Evolutionary conservation across 2,113 vertebrate species (phyloP).

Genomic region (Dipodomys ordii): DNA sequence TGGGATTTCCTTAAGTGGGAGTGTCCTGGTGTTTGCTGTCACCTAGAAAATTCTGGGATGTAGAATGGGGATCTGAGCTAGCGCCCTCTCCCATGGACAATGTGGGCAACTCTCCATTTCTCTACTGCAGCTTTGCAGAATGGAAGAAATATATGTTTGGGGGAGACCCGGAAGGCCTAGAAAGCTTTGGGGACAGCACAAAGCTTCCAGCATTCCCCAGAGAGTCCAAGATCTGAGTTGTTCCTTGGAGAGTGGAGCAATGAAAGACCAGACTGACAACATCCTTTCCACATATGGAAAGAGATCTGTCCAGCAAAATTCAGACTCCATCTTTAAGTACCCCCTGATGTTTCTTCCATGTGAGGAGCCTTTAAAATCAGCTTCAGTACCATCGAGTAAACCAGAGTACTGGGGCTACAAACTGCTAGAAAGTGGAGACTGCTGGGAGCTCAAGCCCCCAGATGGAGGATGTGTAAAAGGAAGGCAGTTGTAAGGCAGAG

Average conservation of each 20-base stretch:
- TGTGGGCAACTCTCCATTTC: background rate
- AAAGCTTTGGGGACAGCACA: background rate
- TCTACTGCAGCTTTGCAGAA: background rate
- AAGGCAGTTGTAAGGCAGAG: background rate
- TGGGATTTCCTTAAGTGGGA: background rate
- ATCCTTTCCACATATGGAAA: background rate
- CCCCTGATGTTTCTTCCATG: background rate
- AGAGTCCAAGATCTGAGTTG: background rate
- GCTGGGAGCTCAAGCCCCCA: background rate
- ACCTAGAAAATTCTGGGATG: background rate
- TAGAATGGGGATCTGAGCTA: background rate
- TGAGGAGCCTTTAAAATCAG: background rate
- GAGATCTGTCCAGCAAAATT: background rate
- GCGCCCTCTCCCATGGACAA: background rate
- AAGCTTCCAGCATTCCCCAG: background rate
- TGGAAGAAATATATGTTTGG: background rate
- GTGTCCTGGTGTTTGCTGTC: background rate
- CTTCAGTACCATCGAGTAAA: background rate
- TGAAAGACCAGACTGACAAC: background rate
- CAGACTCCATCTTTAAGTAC: background rate
- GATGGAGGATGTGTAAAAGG: no score
- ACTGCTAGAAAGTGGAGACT: background rate
- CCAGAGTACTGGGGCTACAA: background rate
- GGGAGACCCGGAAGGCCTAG: background rate
- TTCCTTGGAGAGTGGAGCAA: background rate